These are phyloP conservation scores for Andrena hattorfiana DNA, from an alignment of 2,888 invertebrate species.

Conservation along the genomic window DNA sequence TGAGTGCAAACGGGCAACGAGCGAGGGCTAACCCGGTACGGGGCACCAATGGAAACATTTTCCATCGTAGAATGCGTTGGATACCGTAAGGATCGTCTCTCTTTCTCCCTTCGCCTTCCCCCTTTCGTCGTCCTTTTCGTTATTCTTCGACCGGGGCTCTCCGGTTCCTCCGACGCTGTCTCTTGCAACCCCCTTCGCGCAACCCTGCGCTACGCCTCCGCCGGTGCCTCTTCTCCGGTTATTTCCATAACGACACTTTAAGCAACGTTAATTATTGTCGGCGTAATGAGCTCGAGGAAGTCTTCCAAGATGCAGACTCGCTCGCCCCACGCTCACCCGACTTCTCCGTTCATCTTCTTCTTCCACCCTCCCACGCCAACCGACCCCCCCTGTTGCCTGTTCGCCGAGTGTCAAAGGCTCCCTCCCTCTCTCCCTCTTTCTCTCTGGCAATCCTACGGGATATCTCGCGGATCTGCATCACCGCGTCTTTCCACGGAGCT, in stretches of 20 bases:
- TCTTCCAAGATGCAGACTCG: slow-evolving; percentile 71
- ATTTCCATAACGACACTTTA: slow-evolving; percentile 75
- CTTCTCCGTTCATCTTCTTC: slow-evolving; percentile 29
- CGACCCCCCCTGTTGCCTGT: slow-evolving; percentile 8
- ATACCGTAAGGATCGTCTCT: slow-evolving; percentile 70
- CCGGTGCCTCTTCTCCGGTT: slow-evolving; percentile 53
- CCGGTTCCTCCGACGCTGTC: slow-evolving; percentile 28
- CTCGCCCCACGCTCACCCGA: slow-evolving; percentile 16
- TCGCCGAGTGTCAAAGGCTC: slow-evolving; percentile 63
- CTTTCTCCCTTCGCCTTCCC: slow-evolving; percentile 16
- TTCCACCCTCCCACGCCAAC: slow-evolving; percentile 9
- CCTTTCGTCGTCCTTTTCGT: slow-evolving; percentile 39
- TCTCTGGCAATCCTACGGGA: slow-evolving; percentile 61
- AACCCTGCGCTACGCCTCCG: slow-evolving; percentile 34
- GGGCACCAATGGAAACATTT: slow-evolving; percentile 75
- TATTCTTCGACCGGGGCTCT: slow-evolving; percentile 43
- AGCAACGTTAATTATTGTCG: slow-evolving; percentile 79
- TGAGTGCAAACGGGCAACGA: slow-evolving; percentile 63
- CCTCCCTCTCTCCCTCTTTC: slow-evolving; percentile 16
- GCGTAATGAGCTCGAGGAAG: slow-evolving; percentile 74
- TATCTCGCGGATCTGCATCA: slow-evolving; percentile 72
- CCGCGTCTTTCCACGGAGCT: slow-evolving; percentile 70
- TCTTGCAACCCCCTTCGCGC: slow-evolving; percentile 16
- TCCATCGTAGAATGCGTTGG: slow-evolving; percentile 72
- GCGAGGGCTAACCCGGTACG: slow-evolving; percentile 60